Evolutionary conservation across 53 echinoderm and acorn worm species (phyloP).

Genomic region (Apostichopus leukothele): DNA sequence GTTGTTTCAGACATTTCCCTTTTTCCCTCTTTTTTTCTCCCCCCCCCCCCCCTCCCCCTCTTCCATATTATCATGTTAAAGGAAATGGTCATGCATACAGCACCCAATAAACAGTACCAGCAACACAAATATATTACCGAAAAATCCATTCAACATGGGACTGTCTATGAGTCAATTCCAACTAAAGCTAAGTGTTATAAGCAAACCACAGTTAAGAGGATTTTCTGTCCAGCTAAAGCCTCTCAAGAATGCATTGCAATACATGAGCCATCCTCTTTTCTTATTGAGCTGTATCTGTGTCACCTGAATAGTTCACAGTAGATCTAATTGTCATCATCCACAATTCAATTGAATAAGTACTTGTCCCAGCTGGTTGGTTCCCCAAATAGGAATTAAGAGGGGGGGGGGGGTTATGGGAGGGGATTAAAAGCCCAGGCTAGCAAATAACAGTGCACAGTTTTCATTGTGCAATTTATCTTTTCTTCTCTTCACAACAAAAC

Average conservation of each 20-base stretch:
- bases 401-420: no score
- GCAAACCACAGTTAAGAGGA: background rate
- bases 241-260: background rate
- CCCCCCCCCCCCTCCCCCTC: no score
- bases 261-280: background rate
- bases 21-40: no score
- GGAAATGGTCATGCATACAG: background rate
- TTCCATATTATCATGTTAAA: background rate
- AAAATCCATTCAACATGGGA: background rate
- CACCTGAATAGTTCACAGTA: background rate
- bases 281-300: background rate
- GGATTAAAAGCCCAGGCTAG: background rate
- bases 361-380: background rate
- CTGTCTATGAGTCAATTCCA: background rate
- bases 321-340: background rate
- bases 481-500: background rate
- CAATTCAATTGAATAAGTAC: constrained; percentile 1
- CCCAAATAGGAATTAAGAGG: constrained; percentile 4
- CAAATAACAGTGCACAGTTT: constrained; percentile 42
- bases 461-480: constrained; percentile 8
- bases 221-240: background rate
- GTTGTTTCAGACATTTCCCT: no score
- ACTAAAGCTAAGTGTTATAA: background rate
- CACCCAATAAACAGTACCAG: background rate
- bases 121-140: background rate